Evolutionary conservation across 1,140 invertebrate species (phyloP), one percentile per base, ranked within the genome.

Genomic region (Aphaenogaster floridana): DNA sequence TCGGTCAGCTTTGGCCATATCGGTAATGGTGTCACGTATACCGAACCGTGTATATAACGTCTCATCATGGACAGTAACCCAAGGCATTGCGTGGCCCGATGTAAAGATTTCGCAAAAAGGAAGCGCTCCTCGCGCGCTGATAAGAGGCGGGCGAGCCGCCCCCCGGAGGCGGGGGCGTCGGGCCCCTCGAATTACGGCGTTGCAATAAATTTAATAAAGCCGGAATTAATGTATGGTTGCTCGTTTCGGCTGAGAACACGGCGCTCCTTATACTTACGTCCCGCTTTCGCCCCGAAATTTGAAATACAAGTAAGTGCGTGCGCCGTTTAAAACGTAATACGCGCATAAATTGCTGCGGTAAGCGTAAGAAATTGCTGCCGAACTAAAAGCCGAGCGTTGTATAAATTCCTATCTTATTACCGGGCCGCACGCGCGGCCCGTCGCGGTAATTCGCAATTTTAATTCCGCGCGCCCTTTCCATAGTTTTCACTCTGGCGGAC

Each of bases 51-150:
- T 83, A 84, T 64, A 86, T 45, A 91, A 89, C 89, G 81, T 91
- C 89, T 91, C 90, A 91, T 91, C 90, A 91, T 91, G 90, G 89
- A 91, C 90, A 91, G 89, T 91, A 91, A 91, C 90, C 90, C 89
- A 91, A 91, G 89, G 89, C 88, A 80, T 84, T 77, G 50, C 50
- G 59, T 42, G 50, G 84, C 81, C 50, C 48, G 85, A 90, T 89
- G 85, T 54, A 74, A 68, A 90, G 88, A 90, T 90, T 87, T 66
- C 77, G 77, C 57, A 76, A 76, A 21, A n/a, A 59, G n/a, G 52
- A 83, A 54, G 50, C 68, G 59, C 76, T 77, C 80, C 63, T 79
- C 36, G 59, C 63, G 88, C 89, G 77, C 88, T 90, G 89, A 90
- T 90, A 90, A 90, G 88, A 86, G 76, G 69, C 88, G 77, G 48